Conservation (phyloP, 2,888 invertebrate species). For the Microlaimidae sp. region DNA sequence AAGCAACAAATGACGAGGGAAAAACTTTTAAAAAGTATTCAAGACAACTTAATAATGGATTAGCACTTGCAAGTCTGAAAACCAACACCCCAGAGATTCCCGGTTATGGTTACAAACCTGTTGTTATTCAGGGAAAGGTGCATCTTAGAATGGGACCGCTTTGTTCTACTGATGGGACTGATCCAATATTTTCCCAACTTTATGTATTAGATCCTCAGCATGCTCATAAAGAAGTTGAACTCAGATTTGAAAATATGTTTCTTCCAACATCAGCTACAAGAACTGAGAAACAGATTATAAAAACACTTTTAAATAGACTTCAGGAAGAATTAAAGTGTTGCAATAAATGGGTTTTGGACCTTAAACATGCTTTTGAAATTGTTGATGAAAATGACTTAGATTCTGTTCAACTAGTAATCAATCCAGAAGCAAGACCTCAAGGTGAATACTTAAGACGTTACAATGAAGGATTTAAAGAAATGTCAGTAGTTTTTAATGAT, state of each 20-base stretch:
- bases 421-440: background rate
- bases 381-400: background rate
- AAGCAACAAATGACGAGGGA: no score
- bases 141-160: background rate
- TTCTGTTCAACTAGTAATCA: background rate
- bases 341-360: background rate
- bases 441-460: background rate
- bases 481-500: background rate
- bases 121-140: background rate
- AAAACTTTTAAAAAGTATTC: background rate
- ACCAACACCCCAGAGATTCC: background rate
- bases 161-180: background rate
- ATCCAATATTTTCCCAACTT: background rate
- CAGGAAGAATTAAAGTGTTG: background rate
- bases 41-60: background rate
- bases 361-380: background rate
- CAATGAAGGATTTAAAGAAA: background rate
- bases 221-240: background rate
- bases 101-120: background rate
- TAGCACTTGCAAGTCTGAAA: background rate
- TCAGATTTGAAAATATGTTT: background rate
- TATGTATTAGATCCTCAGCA: background rate
- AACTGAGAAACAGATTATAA: background rate
- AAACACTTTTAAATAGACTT: background rate
- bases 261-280: background rate